These are phyloP conservation scores for Ischnura elegans DNA, from an alignment of 2,888 invertebrate species.

Conservation along the genomic window DNA sequence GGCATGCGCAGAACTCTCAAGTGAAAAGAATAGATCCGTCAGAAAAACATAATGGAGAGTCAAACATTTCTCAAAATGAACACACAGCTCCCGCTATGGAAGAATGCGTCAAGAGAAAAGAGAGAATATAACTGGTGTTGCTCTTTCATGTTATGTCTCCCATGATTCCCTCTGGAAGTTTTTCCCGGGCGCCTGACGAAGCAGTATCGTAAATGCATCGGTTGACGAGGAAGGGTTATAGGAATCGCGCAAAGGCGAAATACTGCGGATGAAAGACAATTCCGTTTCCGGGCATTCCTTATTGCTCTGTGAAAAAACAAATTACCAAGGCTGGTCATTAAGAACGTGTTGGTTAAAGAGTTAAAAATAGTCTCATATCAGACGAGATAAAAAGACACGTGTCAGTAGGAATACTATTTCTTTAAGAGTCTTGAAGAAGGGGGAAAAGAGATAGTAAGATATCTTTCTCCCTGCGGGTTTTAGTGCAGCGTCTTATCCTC, in stretches of 20 bases:
- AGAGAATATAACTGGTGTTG: not conserved
- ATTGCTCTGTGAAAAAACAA: not conserved
- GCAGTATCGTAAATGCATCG: not conserved
- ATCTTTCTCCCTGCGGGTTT: not conserved
- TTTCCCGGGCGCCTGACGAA: not conserved
- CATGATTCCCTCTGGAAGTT: not conserved
- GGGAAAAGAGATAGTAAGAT: not conserved
- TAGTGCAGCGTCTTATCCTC: not conserved
- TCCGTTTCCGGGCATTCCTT: not conserved
- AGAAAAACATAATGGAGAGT: no score
- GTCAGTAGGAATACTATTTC: not conserved
- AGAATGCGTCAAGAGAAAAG: no score
- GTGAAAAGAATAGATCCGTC: no score
- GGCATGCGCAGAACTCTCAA: no score
- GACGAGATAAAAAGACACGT: not conserved
- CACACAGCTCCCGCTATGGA: no score
- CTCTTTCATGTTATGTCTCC: not conserved
- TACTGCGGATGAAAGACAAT: not conserved
- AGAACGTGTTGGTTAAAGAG: not conserved
- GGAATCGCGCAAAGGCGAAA: no score
- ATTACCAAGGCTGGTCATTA: conserved; percentile 8
- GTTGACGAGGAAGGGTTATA: not conserved
- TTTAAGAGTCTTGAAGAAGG: not conserved
- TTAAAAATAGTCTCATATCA: not conserved
- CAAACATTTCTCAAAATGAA: no score